phyloP scores from a whole-genome alignment of 2,888 invertebrate genomes.

The Eupithecia insigniata region DNA sequence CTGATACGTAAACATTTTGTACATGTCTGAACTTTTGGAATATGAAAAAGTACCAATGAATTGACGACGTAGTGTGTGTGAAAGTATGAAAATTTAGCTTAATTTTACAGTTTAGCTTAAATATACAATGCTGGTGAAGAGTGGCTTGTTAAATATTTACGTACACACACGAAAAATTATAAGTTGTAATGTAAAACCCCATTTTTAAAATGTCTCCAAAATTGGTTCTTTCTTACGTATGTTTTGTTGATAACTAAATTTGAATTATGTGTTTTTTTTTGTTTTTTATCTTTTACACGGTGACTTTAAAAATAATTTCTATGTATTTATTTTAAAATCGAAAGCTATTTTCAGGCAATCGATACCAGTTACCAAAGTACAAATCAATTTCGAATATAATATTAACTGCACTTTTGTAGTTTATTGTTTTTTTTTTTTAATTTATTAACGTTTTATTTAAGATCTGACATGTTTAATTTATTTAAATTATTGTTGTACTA shows the following conservation, averaged over 20 bases:
- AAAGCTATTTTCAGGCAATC: not conserved
- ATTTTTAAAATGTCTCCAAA: not conserved
- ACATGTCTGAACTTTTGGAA: not conserved
- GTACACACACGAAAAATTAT: not conserved
- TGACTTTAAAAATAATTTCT: not conserved
- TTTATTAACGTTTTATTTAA: conserved; percentile 35
- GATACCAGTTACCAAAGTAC: conserved; percentile 42
- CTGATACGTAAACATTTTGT: not conserved
- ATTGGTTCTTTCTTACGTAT: not conserved
- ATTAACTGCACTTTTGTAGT: conserved; percentile 22
- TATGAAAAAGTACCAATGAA: not conserved
- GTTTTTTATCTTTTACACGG: not conserved
- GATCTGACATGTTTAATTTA: conserved; percentile 39
- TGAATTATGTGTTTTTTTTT: not conserved
- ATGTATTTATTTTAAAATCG: not conserved
- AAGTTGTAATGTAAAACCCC: not conserved
- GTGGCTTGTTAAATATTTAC: not conserved
- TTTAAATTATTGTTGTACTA: conserved; percentile 39
- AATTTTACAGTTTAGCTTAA: not conserved
- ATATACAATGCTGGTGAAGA: not conserved
- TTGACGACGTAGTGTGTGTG: too few species aligned
- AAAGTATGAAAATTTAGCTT: not conserved
- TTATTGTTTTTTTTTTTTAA: conserved; percentile 25
- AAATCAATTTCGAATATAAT: conserved; percentile 33
- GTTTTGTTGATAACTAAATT: not conserved